Conservation (phyloP, 2,888 invertebrate species). For the Hyppa rectilinea region DNA sequence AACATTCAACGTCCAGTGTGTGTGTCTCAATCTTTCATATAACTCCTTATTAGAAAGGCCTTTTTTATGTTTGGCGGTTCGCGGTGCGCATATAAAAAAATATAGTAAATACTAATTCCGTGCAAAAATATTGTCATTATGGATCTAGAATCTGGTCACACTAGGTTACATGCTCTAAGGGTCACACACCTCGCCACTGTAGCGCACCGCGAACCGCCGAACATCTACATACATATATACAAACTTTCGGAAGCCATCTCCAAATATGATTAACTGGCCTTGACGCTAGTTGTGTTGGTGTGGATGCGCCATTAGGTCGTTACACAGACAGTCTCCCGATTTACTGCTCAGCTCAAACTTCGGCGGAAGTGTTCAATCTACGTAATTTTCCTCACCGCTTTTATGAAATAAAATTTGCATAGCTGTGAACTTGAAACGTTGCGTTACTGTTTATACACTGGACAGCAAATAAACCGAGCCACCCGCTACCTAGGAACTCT, state of each 20-base stretch:
- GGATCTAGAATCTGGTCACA: neutral
- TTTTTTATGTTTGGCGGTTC: too few species aligned
- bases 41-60: too few species aligned
- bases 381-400: constrained; percentile 69
- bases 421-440: constrained; percentile 57
- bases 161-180: too few species aligned
- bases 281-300: neutral
- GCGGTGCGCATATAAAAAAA: too few species aligned
- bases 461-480: too few species aligned
- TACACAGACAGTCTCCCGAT: constrained; percentile 47
- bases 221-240: neutral
- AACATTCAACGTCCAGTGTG: neutral
- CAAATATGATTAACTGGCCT: neutral
- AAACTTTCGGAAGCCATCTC: neutral
- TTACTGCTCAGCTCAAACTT: constrained; percentile 61
- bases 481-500: too few species aligned
- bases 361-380: constrained; percentile 68
- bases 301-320: constrained; percentile 28
- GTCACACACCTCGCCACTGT: neutral
- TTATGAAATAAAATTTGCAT: constrained; percentile 71
- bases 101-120: too few species aligned
- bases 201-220: too few species aligned
- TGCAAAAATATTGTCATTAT: neutral
- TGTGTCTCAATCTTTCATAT: too few species aligned
- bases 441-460: constrained; percentile 38